Evolutionary conservation across 2,888 invertebrate species (phyloP), one percentile per base, ranked within the genome.

Genomic region (Agonopterix subpropinquella): DNA sequence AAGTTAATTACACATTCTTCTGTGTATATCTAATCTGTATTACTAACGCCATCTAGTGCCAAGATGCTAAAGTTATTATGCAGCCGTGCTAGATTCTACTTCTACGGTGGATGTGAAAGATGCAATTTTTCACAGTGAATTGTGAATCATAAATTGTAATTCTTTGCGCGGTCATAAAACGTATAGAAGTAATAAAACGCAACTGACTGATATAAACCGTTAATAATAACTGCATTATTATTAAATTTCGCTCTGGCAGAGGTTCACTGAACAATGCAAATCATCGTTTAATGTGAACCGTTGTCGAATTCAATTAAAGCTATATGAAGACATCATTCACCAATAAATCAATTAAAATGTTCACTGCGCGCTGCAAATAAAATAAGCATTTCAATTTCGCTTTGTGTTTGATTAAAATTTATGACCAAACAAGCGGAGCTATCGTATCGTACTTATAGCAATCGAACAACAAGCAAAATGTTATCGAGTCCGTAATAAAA

Each of bases 271-370:
- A 61, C 59, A 63, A 56, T 56, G 62, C 60, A 57, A 61, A 67
- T 53, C 52, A 54, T 62, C 57, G 62, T 65, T 61, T 63, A 69
- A 67, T 62, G 57, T 53, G 55, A 62, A 62, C 53, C 53, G 59
- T 64, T 64, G 60, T 62, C 59, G 53, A 65, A 65, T 66, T 61
- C 59, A 72, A 73, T 77, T 73, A 72, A 69, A 68, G 54, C 64
- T 65, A 61, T 69, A 70, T 72, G 61, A 65, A 73, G 63, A 69
- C 62, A 66, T 71, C 54, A 67, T 67, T 70, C 64, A 57, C 61
- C 64, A 61, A 72, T 66, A 63, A 65, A 70, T 59, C 57, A 61
- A 67, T 67, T 60, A 65, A 62, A 61, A 53, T 58, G 63, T 64
- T 54, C 56, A 58, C 54, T 55, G 50, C 55, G 51, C 50, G 54